phyloP scores from a whole-genome alignment of 23 tunicate species.

The Trididemnum nubilum region DNA sequence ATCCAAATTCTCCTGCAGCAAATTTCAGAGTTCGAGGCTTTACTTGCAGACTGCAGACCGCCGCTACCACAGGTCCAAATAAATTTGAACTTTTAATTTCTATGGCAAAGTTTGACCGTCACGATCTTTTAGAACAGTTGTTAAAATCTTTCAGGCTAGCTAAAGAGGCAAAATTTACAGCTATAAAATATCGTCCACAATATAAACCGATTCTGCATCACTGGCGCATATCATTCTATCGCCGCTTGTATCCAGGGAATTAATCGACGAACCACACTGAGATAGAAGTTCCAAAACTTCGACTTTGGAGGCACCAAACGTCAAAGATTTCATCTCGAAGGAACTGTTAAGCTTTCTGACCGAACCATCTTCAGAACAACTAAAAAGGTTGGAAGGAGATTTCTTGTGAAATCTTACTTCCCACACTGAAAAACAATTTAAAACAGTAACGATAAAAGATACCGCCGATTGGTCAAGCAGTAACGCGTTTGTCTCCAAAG shows the following conservation, averaged over 20 bases:
- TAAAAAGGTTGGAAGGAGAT: slow-evolving; percentile 71
- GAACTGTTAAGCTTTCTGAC: slow-evolving; percentile 63
- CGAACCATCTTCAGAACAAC: slow-evolving; percentile 82
- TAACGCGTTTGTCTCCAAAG: no score
- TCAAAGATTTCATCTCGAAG: slow-evolving; percentile 45
- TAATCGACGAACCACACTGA: slow-evolving; percentile 61
- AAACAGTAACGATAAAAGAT: background rate
- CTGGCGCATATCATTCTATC: slow-evolving; percentile 53
- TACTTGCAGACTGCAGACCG: no score
- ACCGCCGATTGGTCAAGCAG: background rate
- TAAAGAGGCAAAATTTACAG: no score
- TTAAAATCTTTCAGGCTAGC: no score
- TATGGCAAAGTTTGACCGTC: no score
- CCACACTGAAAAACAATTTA: slow-evolving; percentile 65
- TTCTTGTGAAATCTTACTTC: slow-evolving; percentile 75
- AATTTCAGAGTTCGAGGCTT: no score
- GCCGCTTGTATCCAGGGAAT: slow-evolving; percentile 63
- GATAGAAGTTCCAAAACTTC: slow-evolving; percentile 69
- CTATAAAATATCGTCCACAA: slow-evolving; percentile 44
- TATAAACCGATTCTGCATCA: slow-evolving; percentile 75
- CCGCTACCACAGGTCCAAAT: no score
- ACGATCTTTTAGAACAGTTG: no score
- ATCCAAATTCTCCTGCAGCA: no score
- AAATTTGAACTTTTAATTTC: no score
- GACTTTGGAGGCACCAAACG: slow-evolving; percentile 44